Percentiles rank a stretch among this genome's conserved stretches.
Evolutionary conservation across 2,888 invertebrate species (phyloP).

Genomic region (Dolichopus griseipennis): DNA sequence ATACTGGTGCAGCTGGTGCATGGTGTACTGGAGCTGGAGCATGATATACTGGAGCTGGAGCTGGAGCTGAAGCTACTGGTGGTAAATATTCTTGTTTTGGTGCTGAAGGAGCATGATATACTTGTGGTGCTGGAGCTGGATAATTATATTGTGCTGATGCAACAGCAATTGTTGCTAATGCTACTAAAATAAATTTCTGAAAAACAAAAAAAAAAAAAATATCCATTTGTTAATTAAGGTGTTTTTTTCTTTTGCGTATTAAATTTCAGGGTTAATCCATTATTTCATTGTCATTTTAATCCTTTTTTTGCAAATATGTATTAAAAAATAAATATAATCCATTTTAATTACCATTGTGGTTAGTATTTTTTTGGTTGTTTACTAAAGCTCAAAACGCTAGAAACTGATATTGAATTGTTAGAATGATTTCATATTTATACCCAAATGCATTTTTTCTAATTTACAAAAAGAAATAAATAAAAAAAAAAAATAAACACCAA

Average conservation of each 20-base stretch:
- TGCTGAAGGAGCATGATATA: background rate
- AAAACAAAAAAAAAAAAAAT: background rate
- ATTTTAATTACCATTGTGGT: background rate
- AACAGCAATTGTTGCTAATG: conserved; percentile 7
- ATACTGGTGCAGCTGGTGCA: background rate
- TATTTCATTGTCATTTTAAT: too few species aligned
- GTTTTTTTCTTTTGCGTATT: too few species aligned
- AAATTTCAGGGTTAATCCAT: background rate
- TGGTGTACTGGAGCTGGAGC: background rate
- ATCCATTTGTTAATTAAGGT: background rate
- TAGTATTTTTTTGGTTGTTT: background rate
- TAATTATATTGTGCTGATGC: conserved; percentile 8
- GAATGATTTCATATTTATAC: conserved; percentile 2
- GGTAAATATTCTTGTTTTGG: conserved; percentile 9
- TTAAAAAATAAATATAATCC: background rate
- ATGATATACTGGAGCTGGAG: background rate
- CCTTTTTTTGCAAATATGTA: too few species aligned
- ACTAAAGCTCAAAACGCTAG: background rate
- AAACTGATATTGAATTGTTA: background rate
- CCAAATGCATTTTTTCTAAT: background rate
- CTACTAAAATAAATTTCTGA: conserved; percentile 6
- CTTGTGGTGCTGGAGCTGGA: background rate
- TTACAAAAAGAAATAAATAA: background rate
- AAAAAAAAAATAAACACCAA: background rate
- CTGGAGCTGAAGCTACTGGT: conserved; percentile 5